A percentile compares a stretch with the other conserved stretches of the same genome.
phyloP scores from a whole-genome alignment of 2,888 invertebrate species.

The Philereme vetulata region DNA sequence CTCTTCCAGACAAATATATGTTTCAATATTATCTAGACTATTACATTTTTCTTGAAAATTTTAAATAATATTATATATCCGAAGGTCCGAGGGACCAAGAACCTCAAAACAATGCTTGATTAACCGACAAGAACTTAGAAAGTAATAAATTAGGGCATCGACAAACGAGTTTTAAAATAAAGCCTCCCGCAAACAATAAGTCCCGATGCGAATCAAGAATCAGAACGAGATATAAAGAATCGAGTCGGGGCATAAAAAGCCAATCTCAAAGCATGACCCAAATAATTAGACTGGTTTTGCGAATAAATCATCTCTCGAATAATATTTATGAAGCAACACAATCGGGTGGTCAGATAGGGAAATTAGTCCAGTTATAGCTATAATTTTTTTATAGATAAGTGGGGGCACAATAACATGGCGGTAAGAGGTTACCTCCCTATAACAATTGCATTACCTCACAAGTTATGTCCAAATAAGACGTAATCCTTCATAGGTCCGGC shows the following conservation, averaged over 20 bases:
- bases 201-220: conserved; percentile 28
- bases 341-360: conserved; percentile 62
- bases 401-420: no score
- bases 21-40: no score
- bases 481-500: no score
- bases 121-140: conserved; percentile 29
- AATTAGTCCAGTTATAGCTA: conserved; percentile 32
- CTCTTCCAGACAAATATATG: no score
- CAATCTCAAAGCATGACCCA: conserved; percentile 68
- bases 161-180: conserved; percentile 36
- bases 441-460: no score
- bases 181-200: conserved; percentile 36
- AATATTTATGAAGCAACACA: conserved; percentile 69
- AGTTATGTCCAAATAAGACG: no score
- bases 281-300: conserved; percentile 73
- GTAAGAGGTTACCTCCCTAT: no score
- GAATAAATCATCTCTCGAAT: conserved; percentile 73
- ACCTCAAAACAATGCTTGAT: conserved; percentile 26
- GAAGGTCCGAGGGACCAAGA: conserved; percentile 3
- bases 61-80: neutral
- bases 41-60: no score
- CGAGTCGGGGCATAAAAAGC: conserved; percentile 49
- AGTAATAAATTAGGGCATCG: conserved; percentile 34
- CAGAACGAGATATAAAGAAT: conserved; percentile 20
- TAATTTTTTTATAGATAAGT: neutral